Evolutionary conservation across 2,113 vertebrate genomes (phyloP), one percentile per base, ranked within the genome.

Genomic region (Eira barbara): DNA sequence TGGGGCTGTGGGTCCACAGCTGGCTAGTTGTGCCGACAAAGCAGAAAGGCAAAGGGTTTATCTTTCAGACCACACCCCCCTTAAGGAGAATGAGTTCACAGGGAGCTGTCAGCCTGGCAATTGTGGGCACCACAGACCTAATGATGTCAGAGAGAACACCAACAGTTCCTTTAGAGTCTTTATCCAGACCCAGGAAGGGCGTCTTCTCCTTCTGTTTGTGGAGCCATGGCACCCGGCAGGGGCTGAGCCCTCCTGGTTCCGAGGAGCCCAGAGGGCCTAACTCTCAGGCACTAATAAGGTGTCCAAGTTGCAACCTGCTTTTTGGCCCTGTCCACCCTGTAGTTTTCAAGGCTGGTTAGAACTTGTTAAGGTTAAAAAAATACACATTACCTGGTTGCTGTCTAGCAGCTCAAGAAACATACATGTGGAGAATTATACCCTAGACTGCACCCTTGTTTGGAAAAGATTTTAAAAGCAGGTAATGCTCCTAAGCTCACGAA

Each of bases 311-410:
- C 65, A 95, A 87, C 93, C 84, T 0, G n/a, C 36, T 80, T 73
- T 45, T 89, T 96, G 94, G 93, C 86, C 47, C 49, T 92, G 89
- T 96, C 86, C 84, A 96, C 97, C 87, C 83, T 83, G 15, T 92
- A 83, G 80, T 94, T 96, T 92, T 59, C 87, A 78, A 80, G 83
- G 59, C 96, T 94, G 83, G 96, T 97, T 92, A 81, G 88, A 80
- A 97, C 95, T 92, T 96, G 94, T 78, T 85, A 23, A 71, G 4
- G 63, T 94, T 71, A 52, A 47, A 69, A 83, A 84, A 94, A 52
- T 47, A 84, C 36, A 23, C 27, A 61, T 92, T 95, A 80, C 83
- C 67, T 39, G 3, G 17, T 78, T 85, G 80, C 88, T 84, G 63
- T 93, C 67, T 90, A 79, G 63, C 39, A 84, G 15, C 73, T 79